phyloP scores from a whole-genome alignment of 1,140 invertebrate species.

The Papilio polyxenes region DNA sequence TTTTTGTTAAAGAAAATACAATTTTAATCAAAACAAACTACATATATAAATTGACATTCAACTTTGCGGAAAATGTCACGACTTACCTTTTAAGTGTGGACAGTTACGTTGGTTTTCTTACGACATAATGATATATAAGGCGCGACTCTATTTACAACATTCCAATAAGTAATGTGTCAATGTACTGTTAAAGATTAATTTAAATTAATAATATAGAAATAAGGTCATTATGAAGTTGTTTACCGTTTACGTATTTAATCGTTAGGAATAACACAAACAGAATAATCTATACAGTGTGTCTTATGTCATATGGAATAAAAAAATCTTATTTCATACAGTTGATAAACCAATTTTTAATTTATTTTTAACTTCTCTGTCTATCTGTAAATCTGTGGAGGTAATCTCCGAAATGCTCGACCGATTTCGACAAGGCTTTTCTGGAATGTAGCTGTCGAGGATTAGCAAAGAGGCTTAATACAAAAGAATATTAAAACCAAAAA shows the following conservation, averaged over 20 bases:
- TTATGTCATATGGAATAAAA: no score
- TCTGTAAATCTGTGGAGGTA: no score
- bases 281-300: not conserved
- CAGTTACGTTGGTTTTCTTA: constrained; percentile 21
- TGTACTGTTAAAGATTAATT: not conserved
- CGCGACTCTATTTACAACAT: constrained; percentile 1
- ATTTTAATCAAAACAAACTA: not conserved
- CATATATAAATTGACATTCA: constrained; percentile 15
- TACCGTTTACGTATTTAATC: not conserved
- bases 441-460: no score
- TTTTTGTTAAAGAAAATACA: constrained; percentile 14
- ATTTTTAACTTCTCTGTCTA: no score
- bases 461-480: no score
- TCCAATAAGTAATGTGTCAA: constrained; percentile 6
- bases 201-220: not conserved
- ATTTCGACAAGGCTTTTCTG: no score
- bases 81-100: not conserved
- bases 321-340: no score
- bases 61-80: constrained; percentile 17
- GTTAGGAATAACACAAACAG: not conserved
- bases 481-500: no score
- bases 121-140: constrained; percentile 10
- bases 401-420: no score
- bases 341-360: no score
- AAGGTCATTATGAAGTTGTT: constrained; percentile 17